Base-by-base conservation (phyloP, 2,888 invertebrate species). In the Automeris io region DNA sequence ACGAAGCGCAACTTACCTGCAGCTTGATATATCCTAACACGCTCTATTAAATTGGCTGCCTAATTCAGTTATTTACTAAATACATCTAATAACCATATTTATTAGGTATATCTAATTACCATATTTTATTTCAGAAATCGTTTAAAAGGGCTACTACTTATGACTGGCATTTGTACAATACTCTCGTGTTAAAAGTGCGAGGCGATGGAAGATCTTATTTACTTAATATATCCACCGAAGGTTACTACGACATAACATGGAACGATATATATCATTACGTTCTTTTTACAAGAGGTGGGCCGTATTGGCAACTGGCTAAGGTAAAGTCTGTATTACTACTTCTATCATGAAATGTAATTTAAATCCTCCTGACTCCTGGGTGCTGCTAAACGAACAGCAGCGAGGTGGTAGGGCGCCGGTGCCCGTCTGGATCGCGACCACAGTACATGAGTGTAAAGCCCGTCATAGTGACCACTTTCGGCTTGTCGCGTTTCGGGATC, bases 121-220 rank as follows among this genome's bases (percentile, higher is more conserved):
- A 5, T 34, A n/a, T 42, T 18, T 35, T 42, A 40, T 80, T 87
- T 9, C 65, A 93, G 91, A 95, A 92, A 91, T 94, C 97, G 0
- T 97, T 97, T 67, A 90, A 91, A 69, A 88, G 96, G 3, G 88
- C 90, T 4, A 42, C 88, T 0, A 89, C 89, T 9, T 91, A 89
- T 49, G 89, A 96, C 62, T 98, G 97, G 96, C 69, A 76, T 1
- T 50, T 79, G 2, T 98, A 95, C 68, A 96, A 94, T 53, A 91
- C 90, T 37, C 61, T 87, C 3, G 90, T 96, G 1, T 65, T 98
- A 59, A 90, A 93, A 74, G 87, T 97, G 1, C 89, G 98, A 48
- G 99, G 99, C 0, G 99, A 99, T 79, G 99, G 99, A 2, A 88
- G 99, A 39, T 91, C 92, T 1, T 99, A 99, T 74, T 79, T 94